A percentile compares a stretch with the other conserved stretches of the same genome.
These are phyloP conservation scores for Enchytraeus crypticus DNA, from an alignment of 2,888 invertebrate genomes.

Conservation along the genomic window DNA sequence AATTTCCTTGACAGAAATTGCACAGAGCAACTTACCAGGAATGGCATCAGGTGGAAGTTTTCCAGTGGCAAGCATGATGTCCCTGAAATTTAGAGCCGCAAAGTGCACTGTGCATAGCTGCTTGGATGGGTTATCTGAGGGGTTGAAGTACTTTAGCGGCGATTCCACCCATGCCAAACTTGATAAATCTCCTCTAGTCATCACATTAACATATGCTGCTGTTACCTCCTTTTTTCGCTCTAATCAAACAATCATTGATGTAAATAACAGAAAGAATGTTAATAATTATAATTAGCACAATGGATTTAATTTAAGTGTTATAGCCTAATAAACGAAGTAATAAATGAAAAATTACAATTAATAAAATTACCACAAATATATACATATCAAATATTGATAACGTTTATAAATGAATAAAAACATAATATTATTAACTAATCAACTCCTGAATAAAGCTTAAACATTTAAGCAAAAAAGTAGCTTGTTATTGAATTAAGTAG, in stretches of 20 bases:
- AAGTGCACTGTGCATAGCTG: conserved; percentile 81
- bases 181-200: conserved; percentile 84
- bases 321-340: too few species aligned
- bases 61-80: conserved; percentile 94
- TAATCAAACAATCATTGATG: background rate
- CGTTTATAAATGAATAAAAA: too few species aligned
- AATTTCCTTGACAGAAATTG: background rate
- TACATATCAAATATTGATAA: too few species aligned
- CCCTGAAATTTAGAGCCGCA: conserved; percentile 92
- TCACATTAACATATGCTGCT: conserved; percentile 78
- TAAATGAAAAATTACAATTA: too few species aligned
- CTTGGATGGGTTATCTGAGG: conserved; percentile 46
- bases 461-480: too few species aligned
- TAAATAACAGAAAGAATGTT: background rate
- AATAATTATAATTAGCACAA: background rate
- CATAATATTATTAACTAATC: too few species aligned
- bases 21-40: conserved; percentile 64
- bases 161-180: conserved; percentile 89
- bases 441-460: too few species aligned
- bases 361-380: too few species aligned
- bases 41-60: conserved; percentile 93
- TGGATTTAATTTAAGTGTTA: background rate
- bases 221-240: background rate
- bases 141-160: conserved; percentile 49
- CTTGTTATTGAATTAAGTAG: too few species aligned